These are phyloP conservation scores for Muscicapa comitata DNA, from an alignment of 2,797 vertebrate species.

Conservation along the genomic window DNA sequence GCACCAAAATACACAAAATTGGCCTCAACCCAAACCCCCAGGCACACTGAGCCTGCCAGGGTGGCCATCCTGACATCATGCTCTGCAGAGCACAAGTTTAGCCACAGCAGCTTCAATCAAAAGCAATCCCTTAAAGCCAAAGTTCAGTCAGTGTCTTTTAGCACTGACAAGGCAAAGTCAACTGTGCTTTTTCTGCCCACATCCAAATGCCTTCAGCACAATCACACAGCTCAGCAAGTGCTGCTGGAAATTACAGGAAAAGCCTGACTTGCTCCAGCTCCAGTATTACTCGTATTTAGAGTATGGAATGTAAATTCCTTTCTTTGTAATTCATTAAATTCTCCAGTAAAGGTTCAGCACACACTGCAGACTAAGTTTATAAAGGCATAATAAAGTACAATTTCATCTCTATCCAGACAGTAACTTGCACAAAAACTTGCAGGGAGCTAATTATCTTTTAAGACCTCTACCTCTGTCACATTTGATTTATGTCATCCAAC, in stretches of 20 bases:
- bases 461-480: background rate
- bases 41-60: accelerated
- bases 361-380: background rate
- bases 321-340: background rate
- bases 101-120: background rate
- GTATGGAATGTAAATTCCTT: background rate
- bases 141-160: background rate
- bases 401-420: background rate
- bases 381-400: background rate
- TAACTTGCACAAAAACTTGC: background rate
- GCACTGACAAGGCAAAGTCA: background rate
- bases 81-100: background rate
- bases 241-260: background rate
- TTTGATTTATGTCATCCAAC: background rate
- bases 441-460: slow-evolving; percentile 14
- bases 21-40: background rate
- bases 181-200: background rate
- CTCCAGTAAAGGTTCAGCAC: background rate
- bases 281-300: background rate
- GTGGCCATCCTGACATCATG: accelerated
- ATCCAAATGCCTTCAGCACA: background rate
- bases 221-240: background rate
- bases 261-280: background rate
- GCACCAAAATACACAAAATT: background rate
- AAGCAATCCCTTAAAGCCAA: accelerated